A percentile compares a stretch with the other conserved stretches of the same genome.
These are phyloP conservation scores for Nothobranchius kuhntae DNA, from an alignment of 2,113 vertebrate species.

Conservation along the genomic window DNA sequence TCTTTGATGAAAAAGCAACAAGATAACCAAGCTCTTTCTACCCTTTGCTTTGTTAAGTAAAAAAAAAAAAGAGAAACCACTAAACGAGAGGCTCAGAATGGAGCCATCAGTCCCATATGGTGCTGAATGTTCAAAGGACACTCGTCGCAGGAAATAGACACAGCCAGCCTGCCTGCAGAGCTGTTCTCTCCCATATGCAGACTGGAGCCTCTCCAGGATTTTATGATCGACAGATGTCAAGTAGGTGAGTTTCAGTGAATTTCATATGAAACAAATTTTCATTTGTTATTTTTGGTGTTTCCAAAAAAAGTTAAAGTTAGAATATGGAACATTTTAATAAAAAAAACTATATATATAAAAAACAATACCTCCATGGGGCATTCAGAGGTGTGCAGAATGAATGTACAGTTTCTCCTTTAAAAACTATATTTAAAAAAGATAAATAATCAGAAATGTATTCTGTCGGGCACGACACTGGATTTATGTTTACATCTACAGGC, in stretches of 20 bases:
- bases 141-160: constrained; percentile 53
- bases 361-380: no score
- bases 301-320: constrained; percentile 2
- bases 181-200: constrained; percentile 52
- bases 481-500: no score
- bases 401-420: no score
- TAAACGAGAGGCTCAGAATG: constrained; percentile 47
- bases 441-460: no score
- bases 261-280: constrained; percentile 19
- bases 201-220: constrained; percentile 36
- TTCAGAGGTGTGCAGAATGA: no score
- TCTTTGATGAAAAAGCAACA: constrained; percentile 23
- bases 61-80: constrained; percentile 13
- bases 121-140: constrained; percentile 64
- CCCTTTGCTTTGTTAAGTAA: constrained; percentile 18
- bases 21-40: neutral
- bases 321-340: no score
- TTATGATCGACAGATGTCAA: constrained; percentile 60
- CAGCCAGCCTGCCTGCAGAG: constrained; percentile 53
- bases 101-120: constrained; percentile 71
- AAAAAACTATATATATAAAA: no score
- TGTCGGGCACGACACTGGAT: no score
- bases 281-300: constrained; percentile 10
- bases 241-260: constrained; percentile 51
- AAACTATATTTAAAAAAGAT: no score